Evolutionary conservation across 64 coral and sea anemone species (phyloP), one percentile per base, ranked within the genome.

Genomic region (Cladopsammia gracilis): DNA sequence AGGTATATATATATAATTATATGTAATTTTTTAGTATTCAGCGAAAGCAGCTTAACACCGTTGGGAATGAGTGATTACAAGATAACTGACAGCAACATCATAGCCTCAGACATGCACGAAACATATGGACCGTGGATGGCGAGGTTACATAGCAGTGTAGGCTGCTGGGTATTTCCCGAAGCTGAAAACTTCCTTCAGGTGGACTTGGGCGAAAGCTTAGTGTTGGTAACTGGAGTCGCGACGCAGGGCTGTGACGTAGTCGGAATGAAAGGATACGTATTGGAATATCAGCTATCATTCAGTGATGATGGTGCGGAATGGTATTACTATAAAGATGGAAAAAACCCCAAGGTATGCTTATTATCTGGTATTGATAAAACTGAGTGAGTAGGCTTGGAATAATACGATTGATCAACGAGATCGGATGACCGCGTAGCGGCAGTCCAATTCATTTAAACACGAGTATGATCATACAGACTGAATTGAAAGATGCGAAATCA

Each of bases 281-380:
- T 87, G n/a, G 85, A 87, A 57, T 95, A 89, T 68, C 56, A 73
- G 25, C 25, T 95, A 64, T 73, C 93, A 8, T 62, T 95, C 20
- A 95, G 93, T 53, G 93, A 95, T 26, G 70, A 95, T 18, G 87
- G 77, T 5, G 18, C 75, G 13, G 68, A 76, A 15, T 95, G 93
- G 93, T 77, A 89, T 67, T 44, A 95, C 25, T 95, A 85, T 47
- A 53, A 65, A 12, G 86, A 89, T 13, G 69, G 76, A 42, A 74
- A 64, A 23, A 24, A 64, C 14, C 77, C 80, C 6, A 82, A 89
- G 87, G 93, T 95, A 90, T 58, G 59, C 65, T 58, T 67, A 0
- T 71, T 64, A 64, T 56, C 34, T 56, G 53, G 7, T 12, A 1
- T 56, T 12, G 7, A 10, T 56, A 12, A 12, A 12, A 12, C 53